Evolutionary conservation across 2,797 vertebrate species (phyloP), one percentile per base, ranked within the genome.

Genomic region (Rhinatrema bivittatum): DNA sequence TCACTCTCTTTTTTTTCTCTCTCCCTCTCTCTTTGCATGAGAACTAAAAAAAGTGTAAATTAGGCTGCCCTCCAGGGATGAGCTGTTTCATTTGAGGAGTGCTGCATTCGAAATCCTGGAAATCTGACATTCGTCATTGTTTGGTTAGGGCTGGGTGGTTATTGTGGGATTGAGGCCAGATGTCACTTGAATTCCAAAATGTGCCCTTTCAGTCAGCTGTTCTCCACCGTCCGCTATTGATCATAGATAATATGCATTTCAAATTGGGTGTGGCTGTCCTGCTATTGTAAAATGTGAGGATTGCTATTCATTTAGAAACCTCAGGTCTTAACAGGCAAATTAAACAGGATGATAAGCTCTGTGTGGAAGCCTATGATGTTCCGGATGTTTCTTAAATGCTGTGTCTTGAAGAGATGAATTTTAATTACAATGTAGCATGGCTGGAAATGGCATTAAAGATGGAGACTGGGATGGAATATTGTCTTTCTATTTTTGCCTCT

Each of bases 221-320:
- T 44, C 37, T 60, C 35, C 53, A 38, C 61, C 46, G 7, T 47
- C 63, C 29, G 3, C 35, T 70, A 58, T 65, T 71, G 68, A 74
- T 72, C 46, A 59, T 37, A 42, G 36, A 56, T 67, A 65, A 70
- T 68, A 50, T 66, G 42, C 50, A 72, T 73, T 76, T 74, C 62
- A 74, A 74, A 69, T 76, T 66, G 74, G 61, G 61, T 50, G 45
- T 67, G 59, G 63, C 60, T 78, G 72, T 57, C 69, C 59, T 54
- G 58, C 54, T 32, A 50, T 57, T 62, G 58, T 64, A 39, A 42
- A 43, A 65, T 72, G 75, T 62, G 60, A 43, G 53, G 56, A 62
- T 60, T 70, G 57, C 46, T 74, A 65, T 76, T 64, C 52, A 44
- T 54, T 58, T 59, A 48, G 50, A 66, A 58, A 53, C 65, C 53